Conservation (phyloP, 2,797 vertebrate species). For the Helostoma temminkii region DNA sequence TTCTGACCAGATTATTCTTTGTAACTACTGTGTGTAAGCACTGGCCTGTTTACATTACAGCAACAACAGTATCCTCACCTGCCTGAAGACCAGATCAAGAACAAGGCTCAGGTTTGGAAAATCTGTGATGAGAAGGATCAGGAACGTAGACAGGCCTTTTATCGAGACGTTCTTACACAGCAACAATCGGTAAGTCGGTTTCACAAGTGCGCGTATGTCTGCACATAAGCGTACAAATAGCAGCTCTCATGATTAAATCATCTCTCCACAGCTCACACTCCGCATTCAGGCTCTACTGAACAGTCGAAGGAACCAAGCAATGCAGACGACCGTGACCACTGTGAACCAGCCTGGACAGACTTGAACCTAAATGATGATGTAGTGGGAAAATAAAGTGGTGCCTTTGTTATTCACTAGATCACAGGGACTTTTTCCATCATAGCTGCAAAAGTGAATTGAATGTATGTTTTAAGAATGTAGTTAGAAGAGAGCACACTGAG, state of each 20-base stretch:
- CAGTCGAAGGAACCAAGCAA: conserved; percentile 31
- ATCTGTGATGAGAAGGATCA: conserved; percentile 45
- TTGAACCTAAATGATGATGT: neutral
- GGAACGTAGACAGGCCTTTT: conserved; percentile 38
- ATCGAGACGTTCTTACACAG: conserved; percentile 51
- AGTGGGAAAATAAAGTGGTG: neutral
- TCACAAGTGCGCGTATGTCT: neutral
- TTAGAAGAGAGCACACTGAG: neutral
- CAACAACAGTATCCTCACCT: conserved; percentile 55
- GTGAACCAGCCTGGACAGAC: conserved; percentile 19
- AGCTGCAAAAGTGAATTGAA: neutral
- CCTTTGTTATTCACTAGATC: neutral
- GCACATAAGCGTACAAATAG: neutral
- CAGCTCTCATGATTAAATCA: neutral
- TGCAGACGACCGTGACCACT: neutral
- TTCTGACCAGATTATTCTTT: neutral
- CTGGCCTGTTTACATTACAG: conserved; percentile 32
- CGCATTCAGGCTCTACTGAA: conserved; percentile 66
- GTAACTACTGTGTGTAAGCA: neutral
- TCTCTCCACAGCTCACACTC: conserved; percentile 62
- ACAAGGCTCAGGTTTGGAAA: conserved; percentile 59
- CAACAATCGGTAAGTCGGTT: conserved; percentile 65
- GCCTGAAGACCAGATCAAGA: neutral
- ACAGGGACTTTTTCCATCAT: neutral
- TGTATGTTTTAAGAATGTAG: neutral